Conservation (phyloP, 2,888 invertebrate species). For the Caenorhabditis sp. region DNA sequence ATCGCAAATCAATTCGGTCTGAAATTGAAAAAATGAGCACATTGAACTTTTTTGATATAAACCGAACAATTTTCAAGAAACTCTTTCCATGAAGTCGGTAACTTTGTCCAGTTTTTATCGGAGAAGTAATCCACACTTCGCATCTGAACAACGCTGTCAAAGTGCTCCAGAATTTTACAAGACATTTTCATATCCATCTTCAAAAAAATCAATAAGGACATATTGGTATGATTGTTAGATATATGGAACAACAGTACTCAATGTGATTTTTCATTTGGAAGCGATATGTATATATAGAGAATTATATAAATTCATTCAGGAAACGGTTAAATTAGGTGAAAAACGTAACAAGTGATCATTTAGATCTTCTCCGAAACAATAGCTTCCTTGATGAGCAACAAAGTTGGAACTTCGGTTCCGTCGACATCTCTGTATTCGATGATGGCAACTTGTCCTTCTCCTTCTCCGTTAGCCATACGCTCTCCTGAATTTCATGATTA, state of each 20-base stretch:
- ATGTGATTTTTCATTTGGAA: slow-evolving; percentile 31
- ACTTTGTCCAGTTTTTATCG: neutral
- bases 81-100: slow-evolving; percentile 6
- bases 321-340: slow-evolving; percentile 28
- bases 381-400: slow-evolving; percentile 96
- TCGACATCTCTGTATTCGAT: slow-evolving; percentile 79
- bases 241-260: no score
- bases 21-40: neutral
- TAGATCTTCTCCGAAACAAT: slow-evolving; percentile 85
- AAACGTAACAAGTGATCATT: slow-evolving; percentile 26
- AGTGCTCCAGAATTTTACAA: neutral
- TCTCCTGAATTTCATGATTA: slow-evolving; percentile 54
- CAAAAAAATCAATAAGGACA: neutral
- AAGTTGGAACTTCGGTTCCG: slow-evolving; percentile 77
- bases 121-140: slow-evolving; percentile 22
- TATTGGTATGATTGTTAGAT: no score
- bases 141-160: neutral
- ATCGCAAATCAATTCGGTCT: slow-evolving; percentile 8
- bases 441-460: slow-evolving; percentile 78
- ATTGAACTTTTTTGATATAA: no score
- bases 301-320: slow-evolving; percentile 38
- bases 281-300: slow-evolving; percentile 23
- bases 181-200: slow-evolving; percentile 7
- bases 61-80: slow-evolving; percentile 4
- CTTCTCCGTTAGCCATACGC: slow-evolving; percentile 68